Evolutionary conservation across 2,888 invertebrate species (phyloP), one percentile per base, ranked within the genome.

Genomic region (Brachycybe producta): DNA sequence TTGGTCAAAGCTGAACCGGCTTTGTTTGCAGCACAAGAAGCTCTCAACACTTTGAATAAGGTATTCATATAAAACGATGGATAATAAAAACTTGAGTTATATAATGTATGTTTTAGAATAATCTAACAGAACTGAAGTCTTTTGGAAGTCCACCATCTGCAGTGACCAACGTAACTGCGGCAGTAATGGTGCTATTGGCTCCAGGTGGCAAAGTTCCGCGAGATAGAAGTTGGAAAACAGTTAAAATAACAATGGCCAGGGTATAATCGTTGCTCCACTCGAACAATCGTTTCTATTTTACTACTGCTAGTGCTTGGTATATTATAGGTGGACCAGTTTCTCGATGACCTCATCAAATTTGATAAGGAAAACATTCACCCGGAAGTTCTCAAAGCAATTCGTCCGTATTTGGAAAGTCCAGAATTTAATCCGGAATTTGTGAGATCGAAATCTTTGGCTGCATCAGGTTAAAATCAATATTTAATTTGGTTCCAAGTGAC

Each of bases 291-390:
- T 8, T 19, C 7, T 38, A 38, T 11, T 11, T 13, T 21, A 38
- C 11, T 8, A 8, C 19, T 13, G 8, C 27, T 30, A 8, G n/a
- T 32, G 11, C n/a, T 19, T 5, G 17, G 41, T 24, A 5, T 15
- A 8, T 28, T 28, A 28, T 19, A 53, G 53, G 86, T 94, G 0
- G 92, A 94, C 62, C 71, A 80, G 17, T 95, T 95, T 65, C 68
- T 95, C 51, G 92, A 94, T 64, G 68, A 79, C 1, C 71, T 95
- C 0, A 82, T 90, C 44, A 84, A 82, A 64, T 92, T 94, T 65
- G 92, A 95, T 64, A 95, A 95, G 65, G 92, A 95, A 70, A 90
- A 92, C 62, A 92, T 95, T 57, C 94, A 91, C 64, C 87, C 91
- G 1, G 87, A 88, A 65, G 84, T 92, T 52, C 86, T 83, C 30